Percentiles rank a stretch among this genome's conserved stretches.
Conservation (phyloP, 2,888 invertebrate species). For the Euplagia quadripunctaria region DNA sequence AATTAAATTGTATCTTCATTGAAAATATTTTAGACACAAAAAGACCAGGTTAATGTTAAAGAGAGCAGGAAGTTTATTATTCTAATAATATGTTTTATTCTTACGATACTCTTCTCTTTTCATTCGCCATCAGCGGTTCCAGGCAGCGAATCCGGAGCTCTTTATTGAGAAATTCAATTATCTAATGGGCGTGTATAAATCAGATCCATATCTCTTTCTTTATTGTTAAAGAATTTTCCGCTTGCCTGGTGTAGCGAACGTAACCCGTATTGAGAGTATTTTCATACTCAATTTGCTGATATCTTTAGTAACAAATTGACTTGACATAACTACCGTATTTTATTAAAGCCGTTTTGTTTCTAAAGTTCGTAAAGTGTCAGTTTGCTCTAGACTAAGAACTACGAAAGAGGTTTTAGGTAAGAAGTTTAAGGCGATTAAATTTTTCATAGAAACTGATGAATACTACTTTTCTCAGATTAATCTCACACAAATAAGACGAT, state of each 20-base stretch:
- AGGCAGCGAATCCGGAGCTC: conserved; percentile 9
- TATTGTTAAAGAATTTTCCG: conserved; percentile 30
- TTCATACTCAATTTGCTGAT: conserved; percentile 19
- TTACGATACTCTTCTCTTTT: conserved; percentile 14
- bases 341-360: background rate
- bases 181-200: conserved; percentile 27
- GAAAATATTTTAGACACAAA: too few relatives aligned
- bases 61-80: background rate
- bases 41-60: background rate
- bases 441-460: background rate
- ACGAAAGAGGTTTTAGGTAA: too few relatives aligned
- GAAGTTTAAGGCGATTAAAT: too few relatives aligned
- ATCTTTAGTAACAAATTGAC: conserved; percentile 18
- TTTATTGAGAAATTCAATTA: conserved; percentile 26
- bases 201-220: conserved; percentile 23
- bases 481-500: too few relatives aligned
- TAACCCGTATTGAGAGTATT: conserved; percentile 13
- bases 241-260: conserved; percentile 11
- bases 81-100: conserved; percentile 11
- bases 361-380: background rate
- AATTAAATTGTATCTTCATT: too few relatives aligned
- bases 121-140: conserved; percentile 9
- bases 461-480: too few relatives aligned
- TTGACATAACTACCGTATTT: conserved; percentile 9
- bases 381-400: background rate